A percentile compares a stretch with the other conserved stretches of the same genome.
Conservation (phyloP, 2,797 vertebrate species). For the Xyrichtys novacula region DNA sequence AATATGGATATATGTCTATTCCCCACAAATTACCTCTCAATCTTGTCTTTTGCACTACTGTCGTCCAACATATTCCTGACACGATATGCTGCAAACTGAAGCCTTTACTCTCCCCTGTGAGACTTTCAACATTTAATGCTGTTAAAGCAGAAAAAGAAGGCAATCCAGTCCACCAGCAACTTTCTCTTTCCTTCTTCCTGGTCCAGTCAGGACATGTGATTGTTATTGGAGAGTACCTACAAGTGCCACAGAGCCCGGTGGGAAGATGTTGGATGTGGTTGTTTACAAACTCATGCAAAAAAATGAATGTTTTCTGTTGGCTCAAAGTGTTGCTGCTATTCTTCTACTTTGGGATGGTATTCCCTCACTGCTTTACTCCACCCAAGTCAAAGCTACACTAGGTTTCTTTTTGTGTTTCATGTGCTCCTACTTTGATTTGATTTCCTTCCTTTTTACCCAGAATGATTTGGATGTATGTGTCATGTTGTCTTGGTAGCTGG, state of each 20-base stretch:
- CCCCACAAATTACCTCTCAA: constrained; percentile 64
- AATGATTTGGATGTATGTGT: constrained; percentile 39
- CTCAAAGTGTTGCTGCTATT: constrained; percentile 79
- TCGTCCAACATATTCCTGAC: constrained; percentile 38
- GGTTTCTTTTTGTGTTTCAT: constrained; percentile 38
- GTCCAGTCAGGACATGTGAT: constrained; percentile 37
- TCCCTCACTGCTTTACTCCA: constrained; percentile 29
- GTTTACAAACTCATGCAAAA: constrained; percentile 67
- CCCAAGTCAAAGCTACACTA: constrained; percentile 31
- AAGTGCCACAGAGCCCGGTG: constrained; percentile 58
- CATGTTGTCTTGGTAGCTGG: constrained; percentile 32
- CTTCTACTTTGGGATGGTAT: constrained; percentile 39
- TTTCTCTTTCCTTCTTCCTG: constrained; percentile 39
- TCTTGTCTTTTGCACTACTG: constrained; percentile 77
- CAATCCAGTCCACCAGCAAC: constrained; percentile 11
- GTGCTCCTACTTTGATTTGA: constrained; percentile 14
- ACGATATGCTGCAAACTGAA: constrained; percentile 42
- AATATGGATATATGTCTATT: constrained; percentile 32
- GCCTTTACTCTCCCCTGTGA: background rate
- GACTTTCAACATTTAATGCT: constrained; percentile 38
- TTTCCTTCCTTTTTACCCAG: constrained; percentile 18
- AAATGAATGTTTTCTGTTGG: constrained; percentile 53
- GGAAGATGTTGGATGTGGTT: constrained; percentile 43
- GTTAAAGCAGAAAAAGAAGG: constrained; percentile 18
- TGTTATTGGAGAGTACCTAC: constrained; percentile 48